Conservation (phyloP, 1,140 invertebrate genomes). For the Bombus pascuorum region DNA sequence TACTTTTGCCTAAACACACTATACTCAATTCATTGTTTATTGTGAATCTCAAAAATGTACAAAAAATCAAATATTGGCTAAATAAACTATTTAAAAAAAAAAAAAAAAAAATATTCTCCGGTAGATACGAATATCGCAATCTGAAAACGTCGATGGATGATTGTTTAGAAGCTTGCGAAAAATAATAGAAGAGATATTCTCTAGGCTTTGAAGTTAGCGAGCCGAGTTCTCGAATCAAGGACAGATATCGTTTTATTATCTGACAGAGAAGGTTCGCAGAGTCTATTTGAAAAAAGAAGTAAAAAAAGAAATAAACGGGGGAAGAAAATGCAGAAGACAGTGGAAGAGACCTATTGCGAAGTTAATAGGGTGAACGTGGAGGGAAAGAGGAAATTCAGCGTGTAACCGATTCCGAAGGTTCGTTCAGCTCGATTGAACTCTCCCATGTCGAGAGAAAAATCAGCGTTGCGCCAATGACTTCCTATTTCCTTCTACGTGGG, state of each 20-base stretch:
- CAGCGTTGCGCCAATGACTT: slow-evolving; percentile 45
- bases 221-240: background rate
- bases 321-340: background rate
- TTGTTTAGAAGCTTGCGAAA: no score
- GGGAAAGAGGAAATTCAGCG: slow-evolving; percentile 32
- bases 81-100: no score
- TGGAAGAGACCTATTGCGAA: background rate
- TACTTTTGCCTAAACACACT: no score
- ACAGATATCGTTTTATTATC: background rate
- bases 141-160: no score
- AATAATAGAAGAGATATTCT: no score
- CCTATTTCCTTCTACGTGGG: slow-evolving; percentile 55
- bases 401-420: slow-evolving; percentile 43
- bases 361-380: background rate
- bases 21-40: no score
- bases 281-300: background rate
- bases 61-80: no score
- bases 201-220: no score
- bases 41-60: no score
- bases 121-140: no score
- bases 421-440: slow-evolving; percentile 33
- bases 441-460: slow-evolving; percentile 33
- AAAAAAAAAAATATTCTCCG: no score
- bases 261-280: background rate
- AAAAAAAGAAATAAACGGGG: background rate